phyloP scores from a whole-genome alignment of 1,140 invertebrate genomes.

The Capitella teleta region DNA sequence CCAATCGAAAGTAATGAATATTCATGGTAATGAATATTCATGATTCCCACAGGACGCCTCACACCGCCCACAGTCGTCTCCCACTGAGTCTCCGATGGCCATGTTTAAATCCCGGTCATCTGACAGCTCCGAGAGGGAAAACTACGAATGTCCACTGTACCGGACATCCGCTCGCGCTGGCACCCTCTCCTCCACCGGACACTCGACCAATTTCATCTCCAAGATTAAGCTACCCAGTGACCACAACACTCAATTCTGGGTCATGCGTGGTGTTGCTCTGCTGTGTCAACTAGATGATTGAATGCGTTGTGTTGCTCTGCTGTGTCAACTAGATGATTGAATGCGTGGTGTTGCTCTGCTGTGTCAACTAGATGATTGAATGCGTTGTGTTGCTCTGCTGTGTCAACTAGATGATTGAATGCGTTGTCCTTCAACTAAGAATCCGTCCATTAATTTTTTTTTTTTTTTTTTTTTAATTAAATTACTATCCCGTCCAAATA shows the following conservation, averaged over 20 bases:
- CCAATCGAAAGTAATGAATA: too few species aligned
- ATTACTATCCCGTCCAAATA: too few species aligned
- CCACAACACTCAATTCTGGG: constrained; percentile 60
- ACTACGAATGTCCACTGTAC: constrained; percentile 65
- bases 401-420: too few species aligned
- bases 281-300: constrained; percentile 51
- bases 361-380: too few species aligned
- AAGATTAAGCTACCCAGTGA: constrained; percentile 58
- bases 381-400: too few species aligned
- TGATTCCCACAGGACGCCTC: not conserved
- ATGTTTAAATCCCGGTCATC: not conserved
- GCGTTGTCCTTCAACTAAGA: too few species aligned
- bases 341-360: too few species aligned
- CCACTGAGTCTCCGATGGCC: constrained; percentile 4
- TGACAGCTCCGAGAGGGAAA: not conserved
- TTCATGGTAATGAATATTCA: not conserved
- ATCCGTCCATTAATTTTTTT: too few species aligned
- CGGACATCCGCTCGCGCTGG: constrained; percentile 70
- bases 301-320: too few species aligned
- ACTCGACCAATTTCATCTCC: constrained; percentile 73
- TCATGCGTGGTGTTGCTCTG: constrained; percentile 70
- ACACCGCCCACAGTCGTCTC: not conserved
- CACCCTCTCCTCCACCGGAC: constrained; percentile 67
- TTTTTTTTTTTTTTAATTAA: too few species aligned
- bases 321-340: too few species aligned